Percentiles rank a stretch among this genome's conserved stretches.
These are phyloP conservation scores for Harpagifer antarcticus DNA, from an alignment of 2,797 vertebrate genomes.

Conservation along the genomic window DNA sequence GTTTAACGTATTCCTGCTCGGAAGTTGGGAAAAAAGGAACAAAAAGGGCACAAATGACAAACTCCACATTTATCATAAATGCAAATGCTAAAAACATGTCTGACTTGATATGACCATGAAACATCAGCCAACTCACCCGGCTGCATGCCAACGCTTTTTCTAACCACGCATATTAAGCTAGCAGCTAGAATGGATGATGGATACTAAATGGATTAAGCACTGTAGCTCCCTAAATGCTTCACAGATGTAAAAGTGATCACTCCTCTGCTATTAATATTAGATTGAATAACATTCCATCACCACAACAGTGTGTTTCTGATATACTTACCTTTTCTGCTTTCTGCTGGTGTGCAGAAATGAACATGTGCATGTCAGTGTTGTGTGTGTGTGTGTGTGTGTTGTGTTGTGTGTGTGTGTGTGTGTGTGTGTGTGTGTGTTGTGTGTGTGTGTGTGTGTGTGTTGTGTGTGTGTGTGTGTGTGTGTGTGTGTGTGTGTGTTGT, in stretches of 20 bases:
- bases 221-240: background rate
- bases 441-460: constrained; percentile 28
- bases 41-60: background rate
- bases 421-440: too few species aligned
- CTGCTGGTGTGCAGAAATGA: constrained; percentile 6
- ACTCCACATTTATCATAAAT: background rate
- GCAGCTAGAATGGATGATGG: constrained; percentile 4
- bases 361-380: constrained; percentile 7
- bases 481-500: constrained; percentile 26
- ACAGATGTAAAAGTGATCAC: background rate
- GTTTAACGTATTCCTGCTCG: too few species aligned
- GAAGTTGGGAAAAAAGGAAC: background rate
- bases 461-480: constrained; percentile 27
- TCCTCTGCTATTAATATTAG: background rate
- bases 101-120: background rate
- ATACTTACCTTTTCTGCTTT: background rate
- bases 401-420: constrained; percentile 18
- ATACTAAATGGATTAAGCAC: constrained; percentile 2
- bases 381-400: constrained; percentile 30
- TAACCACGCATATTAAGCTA: background rate
- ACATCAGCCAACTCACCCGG: background rate
- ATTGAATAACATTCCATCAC: background rate
- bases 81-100: background rate
- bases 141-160: constrained; percentile 17
- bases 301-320: background rate